Evolutionary conservation across 2,113 vertebrate genomes (phyloP).

Genomic region (Recurvirostra avosetta): DNA sequence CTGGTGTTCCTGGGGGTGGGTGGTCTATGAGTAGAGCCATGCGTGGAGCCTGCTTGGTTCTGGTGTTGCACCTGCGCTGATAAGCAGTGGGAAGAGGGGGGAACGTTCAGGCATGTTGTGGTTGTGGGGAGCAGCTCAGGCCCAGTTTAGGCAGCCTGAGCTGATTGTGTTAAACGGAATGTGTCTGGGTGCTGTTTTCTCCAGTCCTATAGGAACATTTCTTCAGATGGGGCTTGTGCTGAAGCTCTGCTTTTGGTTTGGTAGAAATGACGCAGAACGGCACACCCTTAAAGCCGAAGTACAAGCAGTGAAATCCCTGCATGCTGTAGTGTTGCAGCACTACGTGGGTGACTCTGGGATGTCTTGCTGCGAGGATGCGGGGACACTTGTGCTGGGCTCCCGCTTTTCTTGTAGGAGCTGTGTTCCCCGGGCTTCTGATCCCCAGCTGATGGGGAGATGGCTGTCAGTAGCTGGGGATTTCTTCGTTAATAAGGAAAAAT

Average conservation of each 20-base stretch:
- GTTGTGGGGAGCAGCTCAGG: neutral
- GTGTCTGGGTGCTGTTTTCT: rapidly evolving
- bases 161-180: rapidly evolving
- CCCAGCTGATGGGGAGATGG: rapidly evolving
- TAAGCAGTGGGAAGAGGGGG: neutral
- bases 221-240: neutral
- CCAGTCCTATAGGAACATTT: neutral
- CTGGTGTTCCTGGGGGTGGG: no score
- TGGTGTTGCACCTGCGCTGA: neutral
- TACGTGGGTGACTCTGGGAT: rapidly evolving
- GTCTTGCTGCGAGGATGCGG: rapidly evolving
- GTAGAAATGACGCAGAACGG: neutral
- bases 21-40: rapidly evolving
- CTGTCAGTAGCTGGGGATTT: neutral
- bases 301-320: neutral
- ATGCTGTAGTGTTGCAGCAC: neutral
- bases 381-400: neutral
- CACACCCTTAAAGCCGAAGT: neutral
- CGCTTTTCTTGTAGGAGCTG: neutral
- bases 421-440: neutral
- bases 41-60: rapidly evolving
- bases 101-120: rapidly evolving
- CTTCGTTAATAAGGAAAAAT: neutral
- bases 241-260: neutral
- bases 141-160: neutral